phyloP scores from a whole-genome alignment of 2,797 vertebrate species.

The Etheostoma perlongum region DNA sequence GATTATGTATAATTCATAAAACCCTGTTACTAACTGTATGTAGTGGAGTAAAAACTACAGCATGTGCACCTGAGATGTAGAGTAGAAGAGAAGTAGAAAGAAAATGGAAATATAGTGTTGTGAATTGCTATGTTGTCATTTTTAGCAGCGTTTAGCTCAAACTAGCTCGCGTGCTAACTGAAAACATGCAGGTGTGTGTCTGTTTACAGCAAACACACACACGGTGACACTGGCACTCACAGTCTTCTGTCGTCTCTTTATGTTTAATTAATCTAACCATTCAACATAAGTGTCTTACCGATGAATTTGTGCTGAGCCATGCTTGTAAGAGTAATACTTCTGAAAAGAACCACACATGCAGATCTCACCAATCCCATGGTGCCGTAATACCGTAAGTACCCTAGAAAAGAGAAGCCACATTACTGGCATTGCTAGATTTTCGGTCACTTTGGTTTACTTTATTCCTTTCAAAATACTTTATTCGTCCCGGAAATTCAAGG shows the following conservation, averaged over 20 bases:
- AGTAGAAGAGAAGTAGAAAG: too few relatives aligned
- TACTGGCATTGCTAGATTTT: fast-evolving
- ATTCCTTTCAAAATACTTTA: too few relatives aligned
- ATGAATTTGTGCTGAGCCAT: slow-evolving; percentile 80
- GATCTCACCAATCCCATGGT: slow-evolving; percentile 45
- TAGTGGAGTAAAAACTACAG: too few relatives aligned
- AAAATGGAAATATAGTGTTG: too few relatives aligned
- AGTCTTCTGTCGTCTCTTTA: background rate
- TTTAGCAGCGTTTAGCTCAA: slow-evolving; percentile 27
- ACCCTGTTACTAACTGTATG: too few relatives aligned
- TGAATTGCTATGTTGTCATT: slow-evolving; percentile 23
- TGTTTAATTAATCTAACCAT: fast-evolving
- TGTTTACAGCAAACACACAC: background rate
- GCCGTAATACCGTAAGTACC: slow-evolving; percentile 54
- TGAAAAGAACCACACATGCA: slow-evolving; percentile 36
- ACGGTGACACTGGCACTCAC: fast-evolving
- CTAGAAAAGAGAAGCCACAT: fast-evolving
- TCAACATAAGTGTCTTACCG: slow-evolving; percentile 65
- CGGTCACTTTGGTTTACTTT: fast-evolving
- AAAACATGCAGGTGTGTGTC: background rate
- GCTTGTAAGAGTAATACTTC: background rate
- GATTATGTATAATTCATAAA: too few relatives aligned
- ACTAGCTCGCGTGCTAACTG: slow-evolving; percentile 44
- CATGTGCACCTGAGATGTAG: too few relatives aligned
- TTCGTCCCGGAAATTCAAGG: fast-evolving